Base-by-base conservation (phyloP, 2,113 vertebrate species). In the Salminus brasiliensis region DNA sequence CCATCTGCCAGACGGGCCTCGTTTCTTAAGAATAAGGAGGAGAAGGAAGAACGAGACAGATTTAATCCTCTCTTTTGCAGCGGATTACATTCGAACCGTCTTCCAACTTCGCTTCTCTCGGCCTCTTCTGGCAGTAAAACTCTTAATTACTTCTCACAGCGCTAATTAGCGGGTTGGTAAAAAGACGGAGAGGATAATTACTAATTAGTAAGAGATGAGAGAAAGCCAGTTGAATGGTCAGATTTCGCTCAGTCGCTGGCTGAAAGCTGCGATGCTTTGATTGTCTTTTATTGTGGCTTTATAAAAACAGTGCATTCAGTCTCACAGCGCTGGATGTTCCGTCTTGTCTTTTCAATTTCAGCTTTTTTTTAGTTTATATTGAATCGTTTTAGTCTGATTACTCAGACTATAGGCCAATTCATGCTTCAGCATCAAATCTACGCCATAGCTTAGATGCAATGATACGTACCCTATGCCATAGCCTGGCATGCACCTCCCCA, bases 81-180 rank as follows among this genome's bases (percentile, higher is more conserved):
- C 29, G 32, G 59, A 62, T 62, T 62, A 62, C 59, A 62, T 30
- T 62, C 15, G 59, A 25, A 18, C 10, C 10, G 36, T 43, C 49
- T 63, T 72, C 63, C 52, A 47, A 47, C 45, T 47, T 47, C 45
- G 9, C 45, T 4, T 47, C 36, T 47, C 60, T 55, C 45, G 13
- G 27, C 29, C 36, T 55, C 41, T 45, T 81, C 80, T 63, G 63
- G 73, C 65, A 78, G 68, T 60, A 52, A 78, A 72, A 78, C 74
- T 82, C 68, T 78, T 82, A 82, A 78, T 82, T 82, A 82, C 53
- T 63, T 72, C 81, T 82, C 65, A 53, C 59, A 68, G 29, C 23
- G 63, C 70, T 82, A 82, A 82, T 82, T 78, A 82, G 49, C 15
- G 32, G 32, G 74, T 53, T 76, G 47, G 62, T 78, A 68, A 76